A percentile compares a stretch with the other conserved stretches of the same genome.
These are phyloP conservation scores for Drosophila kokeensis DNA, from an alignment of 2,888 invertebrate species.

Conservation along the genomic window DNA sequence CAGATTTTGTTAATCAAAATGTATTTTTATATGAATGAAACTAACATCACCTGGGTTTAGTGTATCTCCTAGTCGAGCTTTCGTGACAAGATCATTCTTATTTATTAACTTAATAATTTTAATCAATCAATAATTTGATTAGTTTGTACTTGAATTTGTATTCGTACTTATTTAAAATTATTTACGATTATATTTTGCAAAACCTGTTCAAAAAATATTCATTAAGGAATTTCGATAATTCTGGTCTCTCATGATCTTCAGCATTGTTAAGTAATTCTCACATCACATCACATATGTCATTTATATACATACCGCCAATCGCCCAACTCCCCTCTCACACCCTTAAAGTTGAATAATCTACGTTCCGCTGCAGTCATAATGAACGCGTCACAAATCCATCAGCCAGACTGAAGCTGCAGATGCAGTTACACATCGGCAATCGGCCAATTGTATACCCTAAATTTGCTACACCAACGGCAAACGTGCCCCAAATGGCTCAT, in stretches of 20 bases:
- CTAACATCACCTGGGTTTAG: background rate
- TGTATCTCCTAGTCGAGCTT: background rate
- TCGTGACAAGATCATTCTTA: background rate
- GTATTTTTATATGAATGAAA: background rate
- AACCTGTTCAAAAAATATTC: background rate
- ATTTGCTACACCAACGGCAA: background rate
- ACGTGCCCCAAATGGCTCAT: conserved; percentile 45
- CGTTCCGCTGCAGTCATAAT: background rate
- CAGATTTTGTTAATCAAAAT: background rate
- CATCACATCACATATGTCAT: background rate
- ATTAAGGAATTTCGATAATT: background rate
- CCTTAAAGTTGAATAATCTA: background rate
- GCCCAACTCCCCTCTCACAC: background rate
- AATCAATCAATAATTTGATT: background rate
- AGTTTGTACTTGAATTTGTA: background rate
- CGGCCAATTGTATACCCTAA: background rate
- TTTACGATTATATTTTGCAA: background rate
- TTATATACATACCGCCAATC: background rate
- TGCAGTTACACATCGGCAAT: background rate
- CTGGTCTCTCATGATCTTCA: background rate
- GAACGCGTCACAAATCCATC: conserved; percentile 8
- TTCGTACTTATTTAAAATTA: background rate
- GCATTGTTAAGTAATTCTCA: background rate
- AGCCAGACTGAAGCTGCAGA: background rate
- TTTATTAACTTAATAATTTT: background rate